These are phyloP conservation scores for Seira musarum DNA, from an alignment of 2,888 invertebrate genomes.

Conservation along the genomic window DNA sequence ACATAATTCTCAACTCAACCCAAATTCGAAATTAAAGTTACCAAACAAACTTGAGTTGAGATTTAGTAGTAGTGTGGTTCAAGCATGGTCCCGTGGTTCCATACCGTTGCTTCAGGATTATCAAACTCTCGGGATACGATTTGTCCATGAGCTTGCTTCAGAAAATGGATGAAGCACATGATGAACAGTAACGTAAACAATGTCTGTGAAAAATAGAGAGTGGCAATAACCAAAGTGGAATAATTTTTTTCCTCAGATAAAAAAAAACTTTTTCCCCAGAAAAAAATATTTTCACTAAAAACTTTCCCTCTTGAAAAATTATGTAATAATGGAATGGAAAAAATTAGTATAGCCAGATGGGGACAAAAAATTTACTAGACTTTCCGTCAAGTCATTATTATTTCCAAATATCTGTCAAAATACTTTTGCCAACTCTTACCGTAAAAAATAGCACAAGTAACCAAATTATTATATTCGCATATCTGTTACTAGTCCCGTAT, in stretches of 20 bases:
- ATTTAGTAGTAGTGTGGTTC: neutral
- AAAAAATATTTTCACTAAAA: too few relatives aligned
- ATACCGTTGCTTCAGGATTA: constrained; percentile 53
- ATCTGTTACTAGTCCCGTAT: constrained; percentile 54
- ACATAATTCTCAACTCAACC: too few relatives aligned
- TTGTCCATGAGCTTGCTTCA: constrained; percentile 60
- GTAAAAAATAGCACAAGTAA: constrained; percentile 60
- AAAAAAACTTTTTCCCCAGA: constrained; percentile 7
- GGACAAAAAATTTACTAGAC: too few relatives aligned
- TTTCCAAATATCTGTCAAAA: constrained; percentile 58
- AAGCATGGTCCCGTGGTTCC: neutral
- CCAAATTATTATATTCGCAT: constrained; percentile 58
- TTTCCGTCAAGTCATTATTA: constrained; percentile 16
- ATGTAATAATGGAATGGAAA: neutral
- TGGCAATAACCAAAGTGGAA: neutral
- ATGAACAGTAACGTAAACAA: constrained; percentile 62
- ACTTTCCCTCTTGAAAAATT: neutral
- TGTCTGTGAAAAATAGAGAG: constrained; percentile 53
- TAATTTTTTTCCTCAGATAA: neutral
- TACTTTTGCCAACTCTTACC: constrained; percentile 58
- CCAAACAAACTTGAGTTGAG: neutral
- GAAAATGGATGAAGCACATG: constrained; percentile 64
- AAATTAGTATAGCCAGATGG: too few relatives aligned
- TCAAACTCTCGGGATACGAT: constrained; percentile 59
- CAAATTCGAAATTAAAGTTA: too few relatives aligned